Conservation (phyloP, 2,888 invertebrate genomes). For the Drosophila setosimentum region DNA sequence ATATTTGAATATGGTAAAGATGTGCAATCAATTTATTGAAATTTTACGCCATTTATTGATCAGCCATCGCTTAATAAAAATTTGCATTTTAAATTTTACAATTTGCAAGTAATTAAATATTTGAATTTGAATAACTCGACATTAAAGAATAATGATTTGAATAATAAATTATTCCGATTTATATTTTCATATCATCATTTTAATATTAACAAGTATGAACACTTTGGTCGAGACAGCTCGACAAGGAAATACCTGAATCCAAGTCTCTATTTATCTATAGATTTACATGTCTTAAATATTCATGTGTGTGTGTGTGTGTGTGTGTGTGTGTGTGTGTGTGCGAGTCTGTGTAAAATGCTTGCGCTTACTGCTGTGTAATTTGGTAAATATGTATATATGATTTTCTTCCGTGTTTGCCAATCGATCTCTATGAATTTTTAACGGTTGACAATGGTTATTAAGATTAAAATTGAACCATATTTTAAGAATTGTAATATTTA, state of each 20-base stretch:
- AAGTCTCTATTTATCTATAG: neutral
- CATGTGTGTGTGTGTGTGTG: neutral
- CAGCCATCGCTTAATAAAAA: neutral
- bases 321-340: neutral
- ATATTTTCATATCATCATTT: neutral
- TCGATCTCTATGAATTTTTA: neutral
- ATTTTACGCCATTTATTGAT: neutral
- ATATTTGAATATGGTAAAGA: neutral
- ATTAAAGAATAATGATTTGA: neutral
- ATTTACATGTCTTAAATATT: neutral
- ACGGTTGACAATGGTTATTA: neutral
- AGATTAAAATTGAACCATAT: neutral
- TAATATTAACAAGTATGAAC: neutral
- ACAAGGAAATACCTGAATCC: neutral
- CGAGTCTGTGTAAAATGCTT: neutral
- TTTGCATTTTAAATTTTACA: neutral
- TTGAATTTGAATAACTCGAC: neutral
- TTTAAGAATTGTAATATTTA: rapidly evolving
- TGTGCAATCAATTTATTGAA: neutral
- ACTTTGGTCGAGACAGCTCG: neutral
- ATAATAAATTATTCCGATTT: neutral
- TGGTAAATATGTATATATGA: neutral
- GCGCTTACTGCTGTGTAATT: neutral
- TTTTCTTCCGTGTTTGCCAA: neutral
- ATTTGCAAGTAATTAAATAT: neutral